Evolutionary conservation across 1,140 invertebrate species (phyloP).

Genomic region (Danaus plexippus): DNA sequence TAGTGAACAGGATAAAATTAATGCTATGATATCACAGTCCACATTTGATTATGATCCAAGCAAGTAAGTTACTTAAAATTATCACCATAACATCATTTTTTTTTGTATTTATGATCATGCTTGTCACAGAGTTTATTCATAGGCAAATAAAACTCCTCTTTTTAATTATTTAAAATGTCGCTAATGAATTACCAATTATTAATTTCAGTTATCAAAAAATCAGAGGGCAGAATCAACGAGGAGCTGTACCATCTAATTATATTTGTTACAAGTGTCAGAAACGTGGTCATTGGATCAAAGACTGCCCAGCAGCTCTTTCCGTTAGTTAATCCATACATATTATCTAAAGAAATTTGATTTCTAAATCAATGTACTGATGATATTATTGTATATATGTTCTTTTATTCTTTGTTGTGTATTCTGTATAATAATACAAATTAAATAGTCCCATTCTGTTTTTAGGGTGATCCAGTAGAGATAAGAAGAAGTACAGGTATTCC

Average conservation of each 20-base stretch:
- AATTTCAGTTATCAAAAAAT: conserved; percentile 87
- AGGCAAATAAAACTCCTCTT: background rate
- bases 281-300: conserved; percentile 95
- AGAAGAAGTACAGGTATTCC: conserved; percentile 98
- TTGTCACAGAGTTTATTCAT: background rate
- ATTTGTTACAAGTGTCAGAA: conserved; percentile 94
- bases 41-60: conserved; percentile 97
- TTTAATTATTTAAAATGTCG: background rate
- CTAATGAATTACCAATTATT: background rate
- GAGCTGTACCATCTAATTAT: conserved; percentile 90
- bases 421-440: too few species aligned
- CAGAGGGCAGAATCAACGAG: conserved; percentile 87
- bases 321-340: conserved; percentile 29
- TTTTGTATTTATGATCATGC: background rate
- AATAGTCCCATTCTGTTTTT: conserved; percentile 20
- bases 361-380: conserved; percentile 4
- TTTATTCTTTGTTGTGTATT: too few species aligned
- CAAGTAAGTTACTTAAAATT: conserved; percentile 79
- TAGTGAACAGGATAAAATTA: conserved; percentile 97
- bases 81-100: background rate
- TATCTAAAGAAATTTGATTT: conserved; percentile 6
- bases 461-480: conserved; percentile 81
- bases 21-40: conserved; percentile 96
- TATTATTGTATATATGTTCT: too few species aligned
- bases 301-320: conserved; percentile 82